A percentile compares a stretch with the other conserved stretches of the same genome.
phyloP scores from a whole-genome alignment of 2,888 invertebrate species.

The Gymnosoma rotundatum region DNA sequence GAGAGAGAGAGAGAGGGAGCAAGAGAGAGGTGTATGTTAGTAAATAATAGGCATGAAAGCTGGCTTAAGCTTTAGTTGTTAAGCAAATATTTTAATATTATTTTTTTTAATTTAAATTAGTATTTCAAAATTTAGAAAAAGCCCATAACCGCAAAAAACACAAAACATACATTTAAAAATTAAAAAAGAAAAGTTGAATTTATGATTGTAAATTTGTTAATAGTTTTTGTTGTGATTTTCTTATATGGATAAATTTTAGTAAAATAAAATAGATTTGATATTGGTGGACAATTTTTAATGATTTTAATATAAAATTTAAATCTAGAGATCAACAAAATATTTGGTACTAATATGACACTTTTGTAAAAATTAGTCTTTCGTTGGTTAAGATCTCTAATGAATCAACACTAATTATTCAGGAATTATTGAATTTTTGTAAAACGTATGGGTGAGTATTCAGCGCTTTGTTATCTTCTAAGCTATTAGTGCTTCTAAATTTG shows the following conservation, averaged over 20 bases:
- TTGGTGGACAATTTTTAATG: too few relatives aligned
- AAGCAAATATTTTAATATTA: neutral
- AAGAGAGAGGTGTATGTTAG: neutral
- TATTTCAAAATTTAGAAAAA: conserved; percentile 12
- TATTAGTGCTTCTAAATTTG: too few relatives aligned
- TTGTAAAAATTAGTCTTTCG: too few relatives aligned
- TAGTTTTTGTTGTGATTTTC: neutral
- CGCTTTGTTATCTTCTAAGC: too few relatives aligned
- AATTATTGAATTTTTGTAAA: too few relatives aligned
- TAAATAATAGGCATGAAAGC: conserved; percentile 4
- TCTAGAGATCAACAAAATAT: too few relatives aligned
- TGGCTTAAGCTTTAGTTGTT: conserved; percentile 19
- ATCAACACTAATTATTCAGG: too few relatives aligned
- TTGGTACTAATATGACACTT: too few relatives aligned
- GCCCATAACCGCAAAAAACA: neutral
- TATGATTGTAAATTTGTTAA: neutral
- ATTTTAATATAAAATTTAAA: too few relatives aligned
- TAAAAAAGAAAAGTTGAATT: neutral
- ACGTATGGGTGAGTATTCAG: too few relatives aligned
- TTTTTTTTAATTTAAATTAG: conserved; percentile 27
- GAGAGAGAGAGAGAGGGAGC: too few relatives aligned
- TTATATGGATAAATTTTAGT: conserved; percentile 21
- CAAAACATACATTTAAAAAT: conserved; percentile 12
- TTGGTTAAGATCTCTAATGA: too few relatives aligned
- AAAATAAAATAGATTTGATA: neutral